Percentiles rank a stretch among this genome's conserved stretches.
Conservation (phyloP, 2,113 vertebrate genomes). For the Gallinago jamesoni region DNA sequence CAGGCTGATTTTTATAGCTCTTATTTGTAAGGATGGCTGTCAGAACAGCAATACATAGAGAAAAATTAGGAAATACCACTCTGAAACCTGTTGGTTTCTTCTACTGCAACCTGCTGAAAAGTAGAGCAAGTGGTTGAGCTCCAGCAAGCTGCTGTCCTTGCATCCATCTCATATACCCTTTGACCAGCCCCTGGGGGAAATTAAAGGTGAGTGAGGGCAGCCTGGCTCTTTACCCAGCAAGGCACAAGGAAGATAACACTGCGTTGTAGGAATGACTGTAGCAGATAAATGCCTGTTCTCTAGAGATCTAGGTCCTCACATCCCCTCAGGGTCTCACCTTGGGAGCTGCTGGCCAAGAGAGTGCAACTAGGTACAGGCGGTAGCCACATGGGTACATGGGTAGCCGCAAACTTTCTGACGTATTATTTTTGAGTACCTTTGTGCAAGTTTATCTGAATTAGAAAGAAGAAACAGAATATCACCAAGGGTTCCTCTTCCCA, state of each 20-base stretch:
- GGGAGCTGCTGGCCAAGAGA: background rate
- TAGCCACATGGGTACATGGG: no score
- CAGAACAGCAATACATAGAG: background rate
- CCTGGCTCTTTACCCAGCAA: background rate
- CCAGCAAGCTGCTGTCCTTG: background rate
- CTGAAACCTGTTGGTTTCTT: background rate
- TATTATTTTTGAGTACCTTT: background rate
- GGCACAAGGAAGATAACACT: background rate
- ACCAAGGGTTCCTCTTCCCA: background rate
- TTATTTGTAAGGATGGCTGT: background rate
- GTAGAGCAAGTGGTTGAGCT: background rate
- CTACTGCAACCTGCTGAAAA: background rate
- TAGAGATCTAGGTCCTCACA: background rate
- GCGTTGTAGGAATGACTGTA: background rate
- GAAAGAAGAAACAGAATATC: background rate
- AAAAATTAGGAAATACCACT: background rate
- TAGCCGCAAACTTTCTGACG: background rate
- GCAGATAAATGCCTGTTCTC: background rate
- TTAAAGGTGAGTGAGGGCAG: background rate
- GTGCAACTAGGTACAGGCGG: fast-evolving
- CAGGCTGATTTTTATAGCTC: background rate
- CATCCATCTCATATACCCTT: background rate
- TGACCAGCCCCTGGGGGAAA: background rate
- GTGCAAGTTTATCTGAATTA: background rate
- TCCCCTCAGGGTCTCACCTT: background rate